Base-by-base conservation (phyloP, 2,113 vertebrate genomes). In the Vimba vimba region DNA sequence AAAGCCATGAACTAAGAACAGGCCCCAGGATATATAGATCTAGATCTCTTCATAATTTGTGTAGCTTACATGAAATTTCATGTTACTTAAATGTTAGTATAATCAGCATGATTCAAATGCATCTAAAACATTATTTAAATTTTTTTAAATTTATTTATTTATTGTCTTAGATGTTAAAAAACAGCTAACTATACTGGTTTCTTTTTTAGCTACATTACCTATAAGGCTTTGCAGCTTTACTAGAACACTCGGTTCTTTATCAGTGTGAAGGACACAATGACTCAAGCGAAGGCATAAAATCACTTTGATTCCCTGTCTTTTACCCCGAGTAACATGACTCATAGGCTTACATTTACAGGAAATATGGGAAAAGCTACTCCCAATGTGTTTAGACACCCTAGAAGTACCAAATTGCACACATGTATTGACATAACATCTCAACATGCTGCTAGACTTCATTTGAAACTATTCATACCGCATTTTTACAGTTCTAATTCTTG, bases 161-260 rank as follows among this genome's bases (percentile, higher is more conserved):
- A n/a, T n/a, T 45, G 13, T 45, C 39, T 23, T 43, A 43, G 1
- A 23, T 45, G 71, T 25, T 6, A n/a, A 45, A 47, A 47, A 13
- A 4, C 5, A 8, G 71, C 2, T 0, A 15, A 45, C 21, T 13
- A 45, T 74, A n/a, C 71, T n/a, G 4, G 2, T 25, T 74, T 74
- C 2, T 23, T 15, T 45, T 15, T 45, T 9, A 69, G 17, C 4
- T 45, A 25, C 11, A 36, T 76, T 4, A 27, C 11, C 73, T 27
- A 33, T 23, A 12, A 39, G 39, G 50, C 30, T 23, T 57, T 59
- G 52, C 52, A 12, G 52, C 52, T 57, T 33, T 11, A 12, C 27
- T 55, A 15, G 71, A 74, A 45, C 71, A 74, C 71, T 74, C 21
- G 4, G 13, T 47, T 74, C 39, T 74, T n/a, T 74, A 74, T 74